Base-by-base conservation (phyloP, 2,113 vertebrate species). In the Heterotilapia buettikoferi region DNA sequence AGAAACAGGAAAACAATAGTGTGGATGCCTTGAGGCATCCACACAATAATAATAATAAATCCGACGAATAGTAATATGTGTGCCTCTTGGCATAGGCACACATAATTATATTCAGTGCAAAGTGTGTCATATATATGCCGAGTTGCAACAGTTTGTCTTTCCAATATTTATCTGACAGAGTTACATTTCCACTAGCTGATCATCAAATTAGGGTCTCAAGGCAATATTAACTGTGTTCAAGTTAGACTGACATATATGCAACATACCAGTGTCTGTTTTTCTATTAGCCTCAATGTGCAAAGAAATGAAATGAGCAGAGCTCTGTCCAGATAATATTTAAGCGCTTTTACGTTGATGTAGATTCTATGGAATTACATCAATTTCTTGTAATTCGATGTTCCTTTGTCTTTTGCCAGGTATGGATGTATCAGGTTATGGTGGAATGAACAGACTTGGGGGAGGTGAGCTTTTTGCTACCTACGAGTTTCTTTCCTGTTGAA, bases 361-460 rank as follows among this genome's bases (percentile, higher is more conserved):
- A 31, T 31, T 78, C 52, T n/a, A 13, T 78, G 26, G 16, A 78
- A 52, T 78, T 52, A n/a, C 10, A 78, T 33, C 11, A 2, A 13
- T 52, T 71, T 7, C 8, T 26, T 43, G 19, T 38, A 50, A 36
- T 50, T 59, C 24, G 6, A 38, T 53, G 2, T 6, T 18, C 31
- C 3, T 24, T 24, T 21, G 33, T 68, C 33, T 86, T 57, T 24
- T 86, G 66, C 33, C 13, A 97, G 98, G 97, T 92, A 97, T 99
- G 96, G 98, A 99, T 54, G 82, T 96, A 80, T 97, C 97, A 88
- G 97, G 97, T 86, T 99, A 97, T 93, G 97, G 98, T 85, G 97
- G 97, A 89, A 97, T 99, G 97, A 98, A 96, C 93, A 97, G 98
- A 95, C 97, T 98, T 95, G 97, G 97, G 95, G 98, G 98, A 91